Conservation (phyloP, 2,113 vertebrate species). For the Pelecanus crispus region DNA sequence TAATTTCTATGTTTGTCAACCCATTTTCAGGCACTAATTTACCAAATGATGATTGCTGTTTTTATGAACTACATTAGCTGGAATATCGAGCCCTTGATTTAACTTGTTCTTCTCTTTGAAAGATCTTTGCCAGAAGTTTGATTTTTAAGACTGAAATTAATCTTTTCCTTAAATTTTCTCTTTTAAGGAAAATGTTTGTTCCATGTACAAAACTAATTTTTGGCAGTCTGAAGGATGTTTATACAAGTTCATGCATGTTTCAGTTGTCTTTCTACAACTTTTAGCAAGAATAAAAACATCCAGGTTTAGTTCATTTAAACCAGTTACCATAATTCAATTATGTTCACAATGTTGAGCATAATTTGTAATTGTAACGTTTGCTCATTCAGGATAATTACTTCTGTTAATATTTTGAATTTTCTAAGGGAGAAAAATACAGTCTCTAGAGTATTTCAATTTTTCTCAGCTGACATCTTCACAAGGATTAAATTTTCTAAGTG, state of each 20-base stretch:
- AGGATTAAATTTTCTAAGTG: not conserved
- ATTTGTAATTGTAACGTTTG: not conserved
- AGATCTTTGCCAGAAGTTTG: not conserved
- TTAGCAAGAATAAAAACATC: not conserved
- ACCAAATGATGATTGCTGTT: slow-evolving; percentile 24
- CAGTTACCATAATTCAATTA: not conserved
- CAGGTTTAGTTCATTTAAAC: not conserved
- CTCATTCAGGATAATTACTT: not conserved
- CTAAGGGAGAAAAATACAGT: not conserved
- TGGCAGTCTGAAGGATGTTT: not conserved
- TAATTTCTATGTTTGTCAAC: not conserved
- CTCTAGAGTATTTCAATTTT: not conserved
- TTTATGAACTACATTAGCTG: slow-evolving; percentile 17
- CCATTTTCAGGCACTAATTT: slow-evolving; percentile 20
- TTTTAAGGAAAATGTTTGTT: not conserved
- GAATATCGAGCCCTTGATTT: not conserved
- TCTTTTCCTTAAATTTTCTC: not conserved
- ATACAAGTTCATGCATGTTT: not conserved
- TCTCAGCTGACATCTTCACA: not conserved
- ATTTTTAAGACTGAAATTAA: not conserved
- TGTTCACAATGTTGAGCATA: not conserved
- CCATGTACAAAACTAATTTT: not conserved
- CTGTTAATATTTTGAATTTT: not conserved
- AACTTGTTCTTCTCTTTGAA: not conserved
- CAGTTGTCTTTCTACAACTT: not conserved